Conservation (phyloP, 2,888 invertebrate species). For the Mongoloraphidia duomilia region DNA sequence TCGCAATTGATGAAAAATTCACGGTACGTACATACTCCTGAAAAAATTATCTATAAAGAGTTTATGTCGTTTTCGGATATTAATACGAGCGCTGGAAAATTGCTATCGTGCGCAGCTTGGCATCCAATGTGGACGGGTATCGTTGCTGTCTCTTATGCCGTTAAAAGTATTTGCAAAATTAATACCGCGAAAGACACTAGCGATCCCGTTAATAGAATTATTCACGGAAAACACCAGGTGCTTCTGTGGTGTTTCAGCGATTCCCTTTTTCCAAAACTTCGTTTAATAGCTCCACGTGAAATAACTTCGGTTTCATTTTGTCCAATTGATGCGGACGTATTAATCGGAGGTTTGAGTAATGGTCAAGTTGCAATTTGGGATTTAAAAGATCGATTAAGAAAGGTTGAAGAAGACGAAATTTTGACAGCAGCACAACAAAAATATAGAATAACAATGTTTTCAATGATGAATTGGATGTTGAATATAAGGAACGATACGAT, state of each 20-base stretch:
- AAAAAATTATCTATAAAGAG: conserved; percentile 33
- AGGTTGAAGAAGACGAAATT: conserved; percentile 45
- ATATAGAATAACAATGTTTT: conserved; percentile 43
- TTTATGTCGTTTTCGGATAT: conserved; percentile 52
- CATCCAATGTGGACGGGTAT: conserved; percentile 58
- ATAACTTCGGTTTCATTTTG: conserved; percentile 51
- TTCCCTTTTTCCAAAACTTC: conserved; percentile 50
- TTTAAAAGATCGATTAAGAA: conserved; percentile 43
- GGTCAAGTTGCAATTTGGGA: conserved; percentile 63
- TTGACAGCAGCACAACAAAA: conserved; percentile 46
- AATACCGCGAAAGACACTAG: conserved; percentile 19
- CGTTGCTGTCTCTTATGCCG: conserved; percentile 50
- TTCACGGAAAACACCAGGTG: conserved; percentile 48
- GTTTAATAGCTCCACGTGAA: conserved; percentile 51
- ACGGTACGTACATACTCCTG: conserved; percentile 19
- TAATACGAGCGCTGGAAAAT: conserved; percentile 45
- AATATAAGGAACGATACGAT: conserved; percentile 39
- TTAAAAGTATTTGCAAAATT: background rate
- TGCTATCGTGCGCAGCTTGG: conserved; percentile 49
- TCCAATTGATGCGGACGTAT: conserved; percentile 49
- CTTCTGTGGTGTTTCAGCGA: conserved; percentile 64
- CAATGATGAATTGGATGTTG: conserved; percentile 56
- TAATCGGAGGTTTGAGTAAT: conserved; percentile 57
- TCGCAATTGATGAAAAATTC: conserved; percentile 25
- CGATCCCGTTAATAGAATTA: conserved; percentile 36